Conservation (phyloP, 2,797 vertebrate species). For the Lepilemur ruficaudatus region DNA sequence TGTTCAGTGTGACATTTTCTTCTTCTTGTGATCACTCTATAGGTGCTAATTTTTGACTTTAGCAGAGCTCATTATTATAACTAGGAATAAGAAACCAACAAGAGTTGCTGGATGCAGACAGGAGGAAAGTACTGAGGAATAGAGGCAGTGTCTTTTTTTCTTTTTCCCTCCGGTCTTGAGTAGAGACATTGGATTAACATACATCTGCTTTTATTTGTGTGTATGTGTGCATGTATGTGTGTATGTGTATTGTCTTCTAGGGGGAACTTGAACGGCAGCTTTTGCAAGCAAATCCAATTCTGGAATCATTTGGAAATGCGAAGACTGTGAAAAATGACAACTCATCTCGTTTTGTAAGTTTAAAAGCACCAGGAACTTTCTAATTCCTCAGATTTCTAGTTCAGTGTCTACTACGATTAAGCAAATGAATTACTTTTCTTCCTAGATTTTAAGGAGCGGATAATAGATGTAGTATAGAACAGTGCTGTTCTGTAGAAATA, state of each 20-base stretch:
- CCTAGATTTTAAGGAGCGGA: constrained; percentile 17
- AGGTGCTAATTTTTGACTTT: neutral
- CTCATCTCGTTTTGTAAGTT: constrained; percentile 98
- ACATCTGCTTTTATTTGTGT: constrained; percentile 64
- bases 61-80: constrained; percentile 33
- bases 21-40: neutral
- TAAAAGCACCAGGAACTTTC: constrained; percentile 37
- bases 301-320: constrained; percentile 98
- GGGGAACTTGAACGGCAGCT: constrained; percentile 98
- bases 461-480: neutral
- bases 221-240: constrained; percentile 52
- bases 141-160: neutral
- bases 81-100: constrained; percentile 31
- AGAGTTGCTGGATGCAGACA: neutral
- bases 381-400: neutral
- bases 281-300: constrained; percentile 98
- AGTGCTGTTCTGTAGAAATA: neutral
- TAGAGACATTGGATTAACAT: constrained; percentile 12
- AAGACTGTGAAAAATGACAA: constrained; percentile 99
- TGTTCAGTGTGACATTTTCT: neutral
- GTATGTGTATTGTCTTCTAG: constrained; percentile 81
- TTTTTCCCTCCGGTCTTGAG: neutral
- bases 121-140: neutral
- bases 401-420: neutral
- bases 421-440: neutral